phyloP scores from a whole-genome alignment of 2,113 vertebrate species.

The Tragelaphus imberbis region DNA sequence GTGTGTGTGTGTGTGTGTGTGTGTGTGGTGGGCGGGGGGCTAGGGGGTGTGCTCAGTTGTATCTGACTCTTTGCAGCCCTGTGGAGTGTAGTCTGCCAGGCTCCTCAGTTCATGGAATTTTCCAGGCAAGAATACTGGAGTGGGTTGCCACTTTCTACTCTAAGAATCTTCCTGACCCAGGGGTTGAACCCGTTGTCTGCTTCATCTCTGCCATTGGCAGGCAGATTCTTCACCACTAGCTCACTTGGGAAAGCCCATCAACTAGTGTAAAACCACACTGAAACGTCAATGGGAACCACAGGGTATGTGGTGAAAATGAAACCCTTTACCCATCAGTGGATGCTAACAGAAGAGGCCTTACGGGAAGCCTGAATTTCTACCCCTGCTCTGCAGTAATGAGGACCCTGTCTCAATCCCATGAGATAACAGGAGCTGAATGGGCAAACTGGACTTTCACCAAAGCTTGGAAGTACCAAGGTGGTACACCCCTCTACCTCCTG shows the following conservation, averaged over 20 bases:
- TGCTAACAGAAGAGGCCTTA: not conserved
- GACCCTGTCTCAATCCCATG: not conserved
- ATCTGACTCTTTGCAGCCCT: not conserved
- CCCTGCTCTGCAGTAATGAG: not conserved
- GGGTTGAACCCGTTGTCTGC: not conserved
- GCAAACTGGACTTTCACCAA: not conserved
- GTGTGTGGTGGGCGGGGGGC: accelerated
- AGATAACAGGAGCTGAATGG: not conserved
- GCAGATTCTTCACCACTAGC: not conserved
- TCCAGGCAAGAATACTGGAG: not conserved
- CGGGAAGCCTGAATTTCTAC: not conserved
- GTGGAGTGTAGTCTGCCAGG: not conserved
- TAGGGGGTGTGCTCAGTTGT: accelerated
- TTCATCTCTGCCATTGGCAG: not conserved
- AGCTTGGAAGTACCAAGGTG: not conserved
- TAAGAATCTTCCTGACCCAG: not conserved
- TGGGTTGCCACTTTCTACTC: not conserved
- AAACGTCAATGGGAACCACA: not conserved
- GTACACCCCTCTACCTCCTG: not conserved
- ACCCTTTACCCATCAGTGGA: not conserved
- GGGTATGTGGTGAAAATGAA: no score
- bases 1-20: no score
- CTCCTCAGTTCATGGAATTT: not conserved
- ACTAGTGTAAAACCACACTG: not conserved
- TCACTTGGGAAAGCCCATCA: not conserved